Conservation (phyloP, 2,797 vertebrate genomes). For the Mus minutoides region DNA sequence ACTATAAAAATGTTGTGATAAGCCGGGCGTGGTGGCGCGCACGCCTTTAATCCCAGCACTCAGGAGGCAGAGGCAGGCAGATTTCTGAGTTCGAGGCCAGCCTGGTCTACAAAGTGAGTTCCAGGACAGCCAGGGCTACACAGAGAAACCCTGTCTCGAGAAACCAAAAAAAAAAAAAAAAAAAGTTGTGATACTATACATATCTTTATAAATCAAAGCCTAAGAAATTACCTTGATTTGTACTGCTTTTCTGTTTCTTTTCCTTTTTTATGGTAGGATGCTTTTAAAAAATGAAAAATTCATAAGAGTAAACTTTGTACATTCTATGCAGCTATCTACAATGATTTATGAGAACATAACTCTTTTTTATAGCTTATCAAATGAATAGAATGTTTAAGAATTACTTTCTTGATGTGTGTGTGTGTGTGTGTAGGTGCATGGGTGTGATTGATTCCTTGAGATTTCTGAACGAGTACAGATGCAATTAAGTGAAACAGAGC, state of each 20-base stretch:
- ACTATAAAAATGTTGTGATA: constrained; percentile 30
- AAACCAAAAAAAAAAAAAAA: no score
- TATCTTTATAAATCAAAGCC: constrained; percentile 7
- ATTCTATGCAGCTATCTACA: constrained; percentile 3
- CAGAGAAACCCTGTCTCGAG: no score
- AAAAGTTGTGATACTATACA: constrained; percentile 2
- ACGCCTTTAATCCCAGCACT: no score
- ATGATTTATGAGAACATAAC: constrained; percentile 31
- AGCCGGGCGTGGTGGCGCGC: no score
- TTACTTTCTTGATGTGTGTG: not conserved
- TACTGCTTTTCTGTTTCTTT: constrained; percentile 22
- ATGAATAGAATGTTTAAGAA: constrained; percentile 51
- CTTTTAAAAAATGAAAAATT: constrained; percentile 63
- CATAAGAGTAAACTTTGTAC: constrained; percentile 37
- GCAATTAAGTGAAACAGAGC: constrained; percentile 29
- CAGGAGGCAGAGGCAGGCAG: no score
- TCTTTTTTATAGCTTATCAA: constrained; percentile 57
- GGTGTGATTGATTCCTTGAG: not conserved
- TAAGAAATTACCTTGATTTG: constrained; percentile 8
- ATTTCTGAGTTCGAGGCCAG: no score
- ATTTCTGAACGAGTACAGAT: constrained; percentile 7
- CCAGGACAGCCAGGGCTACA: no score
- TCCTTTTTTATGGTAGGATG: constrained; percentile 15
- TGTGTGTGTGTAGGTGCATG: not conserved
- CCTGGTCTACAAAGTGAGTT: no score